Base-by-base conservation (phyloP, 2,888 invertebrate species). In the Metellina segmentata region DNA sequence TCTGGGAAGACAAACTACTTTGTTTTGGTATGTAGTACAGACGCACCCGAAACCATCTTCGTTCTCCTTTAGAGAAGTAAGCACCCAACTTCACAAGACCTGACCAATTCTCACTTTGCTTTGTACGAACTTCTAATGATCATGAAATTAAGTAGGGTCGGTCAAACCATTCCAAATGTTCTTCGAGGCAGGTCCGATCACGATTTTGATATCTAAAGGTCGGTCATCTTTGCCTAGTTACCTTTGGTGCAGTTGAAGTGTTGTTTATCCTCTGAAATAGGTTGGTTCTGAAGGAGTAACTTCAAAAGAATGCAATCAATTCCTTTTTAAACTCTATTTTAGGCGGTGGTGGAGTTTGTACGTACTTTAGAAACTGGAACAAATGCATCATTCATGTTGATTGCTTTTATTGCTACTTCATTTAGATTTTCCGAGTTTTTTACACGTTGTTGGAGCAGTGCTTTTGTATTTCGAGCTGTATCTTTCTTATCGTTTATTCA, bases 81-180 rank as follows among this genome's bases (percentile, higher is more conserved):
- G 20, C 82, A 16, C 82, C 82, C 52, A 72, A 72, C 6, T 0
- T 34, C 70, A 6, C 20, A 77, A 49, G 77, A 78, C 13, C 51
- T 48, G 78, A 53, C 53, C 75, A 34, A 85, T 75, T 85, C 53
- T 61, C 53, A 85, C 74, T 52, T 34, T 49, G 49, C 72, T 49
- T 16, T 77, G 9, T 77, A 20, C 79, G 16, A 61, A 79, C 48
- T 85, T 16, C 20, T 83, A 86, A 86, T 86, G 88, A 49, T 81
- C 16, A 61, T 74, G 48, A 78, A 61, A 83, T 89, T 90, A 90
- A 90, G 78, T 72, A 78, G 79, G 79, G 88, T 88, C 81, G 72
- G 86, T 19, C 61, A 77, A 13, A 8, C 61, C 8, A 7, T 53
- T 71, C 85, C 48, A 86, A 87, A 91, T 82, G 77, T 11, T 52